Base-by-base conservation (phyloP, 2,888 invertebrate species). In the Tachystola acroxantha region DNA sequence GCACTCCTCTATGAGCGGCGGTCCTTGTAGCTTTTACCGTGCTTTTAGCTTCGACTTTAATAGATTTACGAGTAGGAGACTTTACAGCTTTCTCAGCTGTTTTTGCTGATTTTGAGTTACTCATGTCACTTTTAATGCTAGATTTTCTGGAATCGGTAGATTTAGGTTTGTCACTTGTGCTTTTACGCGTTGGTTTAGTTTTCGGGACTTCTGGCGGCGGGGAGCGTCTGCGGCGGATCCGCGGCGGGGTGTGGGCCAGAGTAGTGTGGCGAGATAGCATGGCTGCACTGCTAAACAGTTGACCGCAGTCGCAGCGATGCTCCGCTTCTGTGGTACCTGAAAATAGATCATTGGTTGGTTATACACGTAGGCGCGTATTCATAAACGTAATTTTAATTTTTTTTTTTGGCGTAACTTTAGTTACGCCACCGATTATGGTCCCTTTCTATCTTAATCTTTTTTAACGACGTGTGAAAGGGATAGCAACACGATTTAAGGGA, bases 291-390 rank as follows among this genome's bases (percentile, higher is more conserved):
- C 75, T 73, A 60, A 87, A 88, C 43, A 80, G 42, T 54, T 82
- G 76, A 0, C 88, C 88, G 47, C 88, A 88, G 56, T 87, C 87
- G 46, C 88, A 88, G 1, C 89, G 80, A 53, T 89, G 89, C 67
- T 71, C 79, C 28, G 57, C 65, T 25, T 64, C 72, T 7, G 52
- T 37, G 14, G 63, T 64, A 28, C 80, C 82, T 82, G 9, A 2
- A 24, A 24, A 24, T 24, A 2, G 9, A n/a, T n/a, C n/a, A n/a
- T n/a, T n/a, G n/a, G n/a, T n/a, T n/a, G n/a, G n/a, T n/a, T n/a
- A n/a, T n/a, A n/a, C n/a, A n/a, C n/a, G n/a, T n/a, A n/a, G n/a
- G n/a, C n/a, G n/a, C n/a, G n/a, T n/a, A n/a, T n/a, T n/a, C n/a
- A n/a, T n/a, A n/a, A n/a, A n/a, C n/a, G n/a, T n/a, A n/a, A n/a